A percentile compares a stretch with the other conserved stretches of the same genome.
Evolutionary conservation across 2,113 vertebrate species (phyloP).

Genomic region (Marcusenius ussheri): DNA sequence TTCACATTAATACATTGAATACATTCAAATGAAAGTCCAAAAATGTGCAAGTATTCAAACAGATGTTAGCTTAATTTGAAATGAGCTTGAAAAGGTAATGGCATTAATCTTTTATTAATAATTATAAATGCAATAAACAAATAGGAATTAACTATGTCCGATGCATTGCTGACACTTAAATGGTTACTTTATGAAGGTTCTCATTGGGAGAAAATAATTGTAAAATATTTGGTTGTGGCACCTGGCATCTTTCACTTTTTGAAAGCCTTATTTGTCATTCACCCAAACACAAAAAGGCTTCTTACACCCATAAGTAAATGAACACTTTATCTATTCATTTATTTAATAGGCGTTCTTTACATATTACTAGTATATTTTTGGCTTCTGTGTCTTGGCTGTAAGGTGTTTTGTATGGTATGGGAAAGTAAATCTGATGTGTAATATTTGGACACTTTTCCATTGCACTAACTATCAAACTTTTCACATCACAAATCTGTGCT

Average conservation of each 20-base stretch:
- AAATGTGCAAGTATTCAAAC: background rate
- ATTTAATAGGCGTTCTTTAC: no score
- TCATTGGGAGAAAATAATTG: background rate
- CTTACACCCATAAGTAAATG: background rate
- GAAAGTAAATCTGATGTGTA: background rate
- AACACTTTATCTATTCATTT: no score
- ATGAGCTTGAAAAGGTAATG: background rate
- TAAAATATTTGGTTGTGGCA: background rate
- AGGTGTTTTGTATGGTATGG: no score
- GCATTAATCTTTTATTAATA: background rate
- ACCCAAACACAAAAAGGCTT: background rate
- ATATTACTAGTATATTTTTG: no score
- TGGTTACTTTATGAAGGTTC: background rate
- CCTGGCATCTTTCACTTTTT: background rate
- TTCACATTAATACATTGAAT: background rate
- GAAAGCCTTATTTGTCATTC: background rate
- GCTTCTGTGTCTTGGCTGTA: no score
- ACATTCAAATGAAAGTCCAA: background rate
- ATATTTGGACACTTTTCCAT: background rate
- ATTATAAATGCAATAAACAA: background rate
- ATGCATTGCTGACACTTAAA: background rate
- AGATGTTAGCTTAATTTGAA: background rate
- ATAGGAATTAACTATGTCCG: no score
- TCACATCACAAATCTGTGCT: background rate
- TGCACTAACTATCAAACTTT: background rate